These are phyloP conservation scores for Eclectus roratus DNA, from an alignment of 2,113 vertebrate species.

Conservation along the genomic window DNA sequence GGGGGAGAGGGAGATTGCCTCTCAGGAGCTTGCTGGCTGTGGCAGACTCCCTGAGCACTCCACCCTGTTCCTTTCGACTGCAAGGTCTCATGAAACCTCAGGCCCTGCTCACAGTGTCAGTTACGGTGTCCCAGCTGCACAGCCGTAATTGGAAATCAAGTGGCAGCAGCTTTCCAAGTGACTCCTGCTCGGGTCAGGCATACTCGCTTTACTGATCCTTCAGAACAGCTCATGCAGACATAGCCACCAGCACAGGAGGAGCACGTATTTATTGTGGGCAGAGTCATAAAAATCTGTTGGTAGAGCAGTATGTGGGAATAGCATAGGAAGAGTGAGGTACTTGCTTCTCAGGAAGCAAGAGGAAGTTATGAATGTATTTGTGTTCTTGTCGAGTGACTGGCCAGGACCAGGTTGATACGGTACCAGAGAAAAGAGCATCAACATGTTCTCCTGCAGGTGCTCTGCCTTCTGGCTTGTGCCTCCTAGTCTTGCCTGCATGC, in stretches of 20 bases:
- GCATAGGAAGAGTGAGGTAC: background rate
- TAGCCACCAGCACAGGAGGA: fast-evolving
- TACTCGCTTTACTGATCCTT: fast-evolving
- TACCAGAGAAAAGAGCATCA: background rate
- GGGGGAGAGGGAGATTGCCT: background rate
- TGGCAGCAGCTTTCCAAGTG: background rate
- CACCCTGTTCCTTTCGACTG: fast-evolving
- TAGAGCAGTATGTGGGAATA: background rate
- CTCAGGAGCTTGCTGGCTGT: too few species aligned
- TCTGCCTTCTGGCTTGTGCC: background rate
- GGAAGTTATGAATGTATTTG: background rate
- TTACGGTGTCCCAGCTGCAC: background rate
- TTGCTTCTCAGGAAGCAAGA: background rate
- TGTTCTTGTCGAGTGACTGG: background rate
- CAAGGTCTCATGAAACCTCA: fast-evolving
- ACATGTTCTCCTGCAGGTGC: background rate
- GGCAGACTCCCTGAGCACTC: background rate
- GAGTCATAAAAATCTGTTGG: background rate
- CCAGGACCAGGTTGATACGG: background rate
- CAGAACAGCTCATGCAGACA: fast-evolving
- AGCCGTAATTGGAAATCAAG: background rate
- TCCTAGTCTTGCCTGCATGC: background rate
- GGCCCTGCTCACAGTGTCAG: background rate
- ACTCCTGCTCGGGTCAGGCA: fast-evolving
- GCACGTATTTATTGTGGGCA: fast-evolving